These are phyloP conservation scores for Hipparchia sbordonii DNA, from an alignment of 2,888 invertebrate genomes.

Conservation along the genomic window DNA sequence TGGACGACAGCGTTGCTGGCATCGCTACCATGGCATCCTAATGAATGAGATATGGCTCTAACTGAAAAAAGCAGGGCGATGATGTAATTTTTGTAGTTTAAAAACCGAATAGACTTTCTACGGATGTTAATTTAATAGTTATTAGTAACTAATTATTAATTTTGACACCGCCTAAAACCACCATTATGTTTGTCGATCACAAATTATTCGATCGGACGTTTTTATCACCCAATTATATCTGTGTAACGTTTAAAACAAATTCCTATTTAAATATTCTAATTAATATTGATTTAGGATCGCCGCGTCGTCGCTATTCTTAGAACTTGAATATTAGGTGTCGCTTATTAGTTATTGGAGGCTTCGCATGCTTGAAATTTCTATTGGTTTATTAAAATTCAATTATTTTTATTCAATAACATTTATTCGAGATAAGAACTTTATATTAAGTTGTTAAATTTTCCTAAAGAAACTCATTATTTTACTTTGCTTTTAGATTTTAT, in stretches of 20 bases:
- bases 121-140: too few relatives aligned
- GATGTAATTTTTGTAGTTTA: too few relatives aligned
- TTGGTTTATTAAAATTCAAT: conserved; percentile 2
- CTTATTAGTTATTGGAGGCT: background rate
- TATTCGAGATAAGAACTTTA: too few relatives aligned
- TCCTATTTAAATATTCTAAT: conserved; percentile 30
- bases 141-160: background rate
- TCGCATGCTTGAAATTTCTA: conserved; percentile 7
- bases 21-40: too few relatives aligned
- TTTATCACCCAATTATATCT: conserved; percentile 44
- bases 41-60: too few relatives aligned
- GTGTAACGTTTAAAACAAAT: conserved; percentile 30
- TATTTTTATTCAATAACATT: background rate
- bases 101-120: too few relatives aligned
- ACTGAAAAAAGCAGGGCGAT: too few relatives aligned
- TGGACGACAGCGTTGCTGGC: too few relatives aligned
- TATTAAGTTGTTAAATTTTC: too few relatives aligned
- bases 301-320: background rate
- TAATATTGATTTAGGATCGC: conserved; percentile 31
- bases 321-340: conserved; percentile 11
- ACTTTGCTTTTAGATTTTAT: too few relatives aligned
- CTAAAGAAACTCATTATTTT: too few relatives aligned
- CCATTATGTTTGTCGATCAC: conserved; percentile 34
- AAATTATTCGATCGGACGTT: conserved; percentile 41
- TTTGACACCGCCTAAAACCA: conserved; percentile 19